Evolutionary conservation across 1,140 invertebrate genomes (phyloP), one percentile per base, ranked within the genome.

Genomic region (Mya arenaria): DNA sequence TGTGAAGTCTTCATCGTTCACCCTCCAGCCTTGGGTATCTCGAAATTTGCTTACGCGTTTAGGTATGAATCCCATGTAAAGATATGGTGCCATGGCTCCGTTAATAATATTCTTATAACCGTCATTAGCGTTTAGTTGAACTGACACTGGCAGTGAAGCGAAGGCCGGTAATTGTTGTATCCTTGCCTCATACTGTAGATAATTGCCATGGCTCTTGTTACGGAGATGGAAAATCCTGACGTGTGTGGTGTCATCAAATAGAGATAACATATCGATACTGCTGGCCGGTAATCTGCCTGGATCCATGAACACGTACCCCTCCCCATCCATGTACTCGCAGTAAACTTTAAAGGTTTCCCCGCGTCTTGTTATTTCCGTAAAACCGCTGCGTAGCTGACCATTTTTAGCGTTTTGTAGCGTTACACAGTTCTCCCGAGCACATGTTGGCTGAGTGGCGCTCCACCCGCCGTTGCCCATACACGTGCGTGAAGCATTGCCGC

Each of bases 241-340:
- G 30, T 28, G 2, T 28, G 41, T n/a, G 39, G 15, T 10, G 41
- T 78, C 19, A 41, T 37, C 13, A n/a, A 32, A 8, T 60, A 48
- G 52, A 78, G 6, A 60, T 28, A 15, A 77, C 44, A 60, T 63
- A 37, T n/a, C 55, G 34, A 13, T 36, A 5, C 0, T 44, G 28
- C 4, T 8, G 25, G 4, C 30, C 10, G 17, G 10, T 5, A 19
- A 28, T 48, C 25, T 34, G 10, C 17, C n/a, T n/a, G 58, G 58
- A 8, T 56, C 62, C n/a, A 77, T 41, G 58, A 82, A 72, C 41
- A 58, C 25, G 34, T 82, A 68, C 58, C 44, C 66, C 60, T 66
- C 32, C 69, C 60, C 60, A 23, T n/a, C 36, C 19, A 60, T 28
- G 37, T 63, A 73, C 19, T 71, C 41, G 36, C 80, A 82, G 44